phyloP scores from a whole-genome alignment of 2,888 invertebrate species.

The Conchocele bisecta region DNA sequence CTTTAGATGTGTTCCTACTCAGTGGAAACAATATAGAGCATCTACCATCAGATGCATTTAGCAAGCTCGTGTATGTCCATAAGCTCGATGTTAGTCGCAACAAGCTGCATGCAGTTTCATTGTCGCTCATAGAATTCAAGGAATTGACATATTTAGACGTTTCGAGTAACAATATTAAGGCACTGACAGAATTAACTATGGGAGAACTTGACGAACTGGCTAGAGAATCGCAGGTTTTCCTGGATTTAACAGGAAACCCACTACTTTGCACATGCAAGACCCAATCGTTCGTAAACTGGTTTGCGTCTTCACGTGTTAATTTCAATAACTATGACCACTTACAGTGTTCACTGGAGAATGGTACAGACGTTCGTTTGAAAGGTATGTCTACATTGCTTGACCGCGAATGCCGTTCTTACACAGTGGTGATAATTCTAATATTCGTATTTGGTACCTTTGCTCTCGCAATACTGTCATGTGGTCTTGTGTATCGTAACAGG shows the following conservation, averaged over 20 bases:
- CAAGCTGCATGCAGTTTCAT: not conserved
- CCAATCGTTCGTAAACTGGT: slow-evolving; percentile 5
- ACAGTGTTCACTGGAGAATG: slow-evolving; percentile 1
- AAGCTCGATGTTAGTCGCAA: slow-evolving; percentile 6
- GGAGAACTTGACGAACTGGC: not conserved
- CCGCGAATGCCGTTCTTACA: not conserved
- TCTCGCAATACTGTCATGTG: not conserved
- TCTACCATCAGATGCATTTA: not conserved
- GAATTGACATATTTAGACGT: not conserved
- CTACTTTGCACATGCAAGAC: slow-evolving; percentile 7
- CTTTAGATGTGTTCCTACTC: not conserved
- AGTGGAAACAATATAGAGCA: not conserved
- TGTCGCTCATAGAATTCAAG: not conserved
- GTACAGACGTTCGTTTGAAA: not conserved
- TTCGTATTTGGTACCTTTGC: not conserved
- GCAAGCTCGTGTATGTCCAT: not conserved
- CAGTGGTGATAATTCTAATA: not conserved
- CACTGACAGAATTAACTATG: not conserved
- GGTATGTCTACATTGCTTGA: not conserved
- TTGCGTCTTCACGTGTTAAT: not conserved
- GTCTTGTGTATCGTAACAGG: slow-evolving; percentile 1
- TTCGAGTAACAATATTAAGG: not conserved
- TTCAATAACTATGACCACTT: not conserved
- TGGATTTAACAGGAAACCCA: slow-evolving; percentile 4
- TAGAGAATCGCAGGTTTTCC: not conserved